A percentile compares a stretch with the other conserved stretches of the same genome.
phyloP scores from a whole-genome alignment of 2,888 invertebrate species.

The Lasioglossum calceatum region DNA sequence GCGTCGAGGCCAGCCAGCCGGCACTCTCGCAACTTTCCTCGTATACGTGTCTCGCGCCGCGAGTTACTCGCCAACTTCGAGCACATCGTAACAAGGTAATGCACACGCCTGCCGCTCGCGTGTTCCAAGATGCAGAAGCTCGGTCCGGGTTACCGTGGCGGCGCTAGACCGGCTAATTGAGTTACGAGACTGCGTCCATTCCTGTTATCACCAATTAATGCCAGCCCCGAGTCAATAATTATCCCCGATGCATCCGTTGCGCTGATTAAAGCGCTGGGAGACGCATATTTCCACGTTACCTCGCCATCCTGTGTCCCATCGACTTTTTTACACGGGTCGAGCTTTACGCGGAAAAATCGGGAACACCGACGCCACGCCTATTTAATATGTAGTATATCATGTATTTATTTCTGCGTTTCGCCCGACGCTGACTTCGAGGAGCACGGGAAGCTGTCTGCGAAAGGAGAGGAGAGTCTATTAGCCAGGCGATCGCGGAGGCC shows the following conservation, averaged over 20 bases:
- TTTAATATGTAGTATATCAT: neutral
- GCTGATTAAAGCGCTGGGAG: slow-evolving; percentile 1
- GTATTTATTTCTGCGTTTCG: neutral
- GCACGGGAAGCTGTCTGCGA: neutral
- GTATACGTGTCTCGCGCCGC: slow-evolving; percentile 46
- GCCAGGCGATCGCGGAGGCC: neutral
- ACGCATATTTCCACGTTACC: neutral
- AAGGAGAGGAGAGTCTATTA: neutral
- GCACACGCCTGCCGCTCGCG: slow-evolving; percentile 47
- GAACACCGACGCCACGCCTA: neutral
- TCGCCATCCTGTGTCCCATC: neutral
- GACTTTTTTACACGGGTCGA: neutral
- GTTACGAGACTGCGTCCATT: slow-evolving; percentile 54
- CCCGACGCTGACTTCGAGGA: neutral
- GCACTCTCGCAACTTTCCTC: neutral
- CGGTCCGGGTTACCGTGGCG: slow-evolving; percentile 40
- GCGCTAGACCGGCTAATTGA: slow-evolving; percentile 57
- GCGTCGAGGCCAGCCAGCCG: neutral
- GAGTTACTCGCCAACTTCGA: slow-evolving; percentile 62
- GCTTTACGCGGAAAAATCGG: neutral
- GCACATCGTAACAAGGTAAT: slow-evolving; percentile 65
- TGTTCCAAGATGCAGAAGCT: slow-evolving; percentile 46
- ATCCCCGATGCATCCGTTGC: neutral
- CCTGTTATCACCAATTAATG: slow-evolving; percentile 58
- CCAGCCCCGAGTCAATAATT: slow-evolving; percentile 4